These are phyloP conservation scores for Cabera pusaria DNA, from an alignment of 2,888 invertebrate species.

Conservation along the genomic window DNA sequence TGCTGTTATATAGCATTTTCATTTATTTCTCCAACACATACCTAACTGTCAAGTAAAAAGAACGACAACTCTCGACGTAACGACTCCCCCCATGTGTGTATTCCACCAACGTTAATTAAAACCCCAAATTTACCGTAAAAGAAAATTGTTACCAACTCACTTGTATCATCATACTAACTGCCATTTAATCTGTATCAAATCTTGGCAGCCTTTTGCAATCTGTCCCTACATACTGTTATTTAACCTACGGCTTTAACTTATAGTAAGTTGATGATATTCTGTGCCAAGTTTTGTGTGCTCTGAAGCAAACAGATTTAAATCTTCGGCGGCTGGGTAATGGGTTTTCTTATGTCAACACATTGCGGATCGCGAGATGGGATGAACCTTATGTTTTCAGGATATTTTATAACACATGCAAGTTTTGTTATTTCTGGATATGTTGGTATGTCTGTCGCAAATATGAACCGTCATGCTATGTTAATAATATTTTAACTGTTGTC, in stretches of 20 bases:
- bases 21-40: too few relatives aligned
- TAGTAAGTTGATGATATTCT: not conserved
- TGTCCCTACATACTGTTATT: not conserved
- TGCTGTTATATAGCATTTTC: too few relatives aligned
- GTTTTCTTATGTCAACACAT: constrained; percentile 66
- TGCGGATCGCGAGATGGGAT: constrained; percentile 7
- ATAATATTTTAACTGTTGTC: too few relatives aligned
- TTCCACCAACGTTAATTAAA: constrained; percentile 51
- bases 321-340: constrained; percentile 59
- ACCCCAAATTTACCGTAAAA: constrained; percentile 48
- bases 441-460: too few relatives aligned
- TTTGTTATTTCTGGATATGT: not conserved
- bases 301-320: constrained; percentile 63
- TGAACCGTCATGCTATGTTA: too few relatives aligned
- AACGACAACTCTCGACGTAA: constrained; percentile 39
- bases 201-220: too few relatives aligned
- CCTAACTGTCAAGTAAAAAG: constrained; percentile 6
- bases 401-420: constrained; percentile 1
- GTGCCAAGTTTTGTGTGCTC: constrained; percentile 5
- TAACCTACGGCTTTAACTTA: not conserved
- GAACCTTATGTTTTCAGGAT: constrained; percentile 6
- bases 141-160: constrained; percentile 32
- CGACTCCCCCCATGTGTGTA: constrained; percentile 45
- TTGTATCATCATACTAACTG: constrained; percentile 1
- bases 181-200: not conserved